Evolutionary conservation across 2,888 invertebrate species (phyloP), one percentile per base, ranked within the genome.

Genomic region (Trachelus tabidus): DNA sequence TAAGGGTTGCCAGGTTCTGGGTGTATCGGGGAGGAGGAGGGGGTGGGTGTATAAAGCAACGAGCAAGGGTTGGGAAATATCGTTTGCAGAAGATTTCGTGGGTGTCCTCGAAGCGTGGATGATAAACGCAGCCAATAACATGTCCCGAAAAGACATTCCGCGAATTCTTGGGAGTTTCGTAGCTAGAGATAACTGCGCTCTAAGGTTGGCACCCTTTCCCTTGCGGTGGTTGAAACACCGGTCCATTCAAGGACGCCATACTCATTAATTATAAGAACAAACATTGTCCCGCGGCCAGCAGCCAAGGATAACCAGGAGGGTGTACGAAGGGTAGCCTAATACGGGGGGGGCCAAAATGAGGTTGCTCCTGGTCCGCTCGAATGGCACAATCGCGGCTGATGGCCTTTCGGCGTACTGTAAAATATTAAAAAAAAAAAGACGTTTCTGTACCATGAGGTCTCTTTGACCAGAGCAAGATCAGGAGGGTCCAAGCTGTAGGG

Each of bases 201-300:
- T 88, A 89, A 88, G 86, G 79, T 87, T 56, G 40, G 40, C 40
- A 40, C 15, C 40, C 40, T 6, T 56, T 56, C 15, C 23, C 40
- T 15, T 23, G 40, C 82, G 87, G 87, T 87, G 86, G 82, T 87
- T 33, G 71, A 86, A 85, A 87, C 82, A 79, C 84, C 77, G 85
- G 88, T 88, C 87, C 87, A 89, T 90, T 90, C 87, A 86, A 81
- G 83, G 83, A 80, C 85, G 85, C 84, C 81, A 81, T 85, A 82
- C 85, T 89, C 89, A 89, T 90, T 90, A 90, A 90, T 90, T 90
- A 90, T 88, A 90, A 89, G 88, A 90, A 90, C n/a, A n/a, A 89
- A 90, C 89, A 90, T 88, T 88, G 87, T 87, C 86, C 85, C 75
- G 81, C 81, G 83, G 82, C 79, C 83, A 80, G 81, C 79, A 79